These are phyloP conservation scores for Cladopsammia gracilis DNA, from an alignment of 64 coral and sea anemone genomes.

Conservation along the genomic window DNA sequence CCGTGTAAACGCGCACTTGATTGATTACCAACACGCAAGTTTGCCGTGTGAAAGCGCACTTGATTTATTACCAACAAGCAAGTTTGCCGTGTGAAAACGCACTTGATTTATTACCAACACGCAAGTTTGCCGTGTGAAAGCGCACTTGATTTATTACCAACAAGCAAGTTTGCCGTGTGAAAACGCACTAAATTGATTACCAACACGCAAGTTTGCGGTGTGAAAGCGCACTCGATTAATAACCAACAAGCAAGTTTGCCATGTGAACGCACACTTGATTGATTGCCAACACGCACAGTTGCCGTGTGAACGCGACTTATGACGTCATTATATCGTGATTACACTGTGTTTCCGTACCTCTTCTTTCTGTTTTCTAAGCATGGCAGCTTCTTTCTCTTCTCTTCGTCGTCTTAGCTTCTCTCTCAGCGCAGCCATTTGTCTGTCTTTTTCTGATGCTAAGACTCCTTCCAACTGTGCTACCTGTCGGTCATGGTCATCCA, in stretches of 20 bases:
- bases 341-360: slow-evolving; percentile 67
- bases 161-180: not conserved
- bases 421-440: slow-evolving; percentile 74
- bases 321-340: not conserved
- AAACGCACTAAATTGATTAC: not conserved
- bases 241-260: too few relatives aligned
- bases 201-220: not conserved
- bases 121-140: not conserved
- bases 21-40: too few relatives aligned
- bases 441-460: slow-evolving; percentile 83
- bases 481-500: slow-evolving; percentile 89
- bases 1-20: too few relatives aligned
- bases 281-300: too few relatives aligned
- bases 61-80: too few relatives aligned
- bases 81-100: too few relatives aligned
- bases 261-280: not conserved
- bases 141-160: not conserved
- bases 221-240: too few relatives aligned
- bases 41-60: too few relatives aligned
- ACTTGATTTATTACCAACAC: too few relatives aligned
- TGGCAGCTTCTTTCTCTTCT: slow-evolving; percentile 92
- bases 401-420: slow-evolving; percentile 86
- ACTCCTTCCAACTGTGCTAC: slow-evolving; percentile 74
- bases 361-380: slow-evolving; percentile 90
- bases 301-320: not conserved